Evolutionary conservation across 2,113 vertebrate genomes (phyloP).

Genomic region (Catharus bicknelli): DNA sequence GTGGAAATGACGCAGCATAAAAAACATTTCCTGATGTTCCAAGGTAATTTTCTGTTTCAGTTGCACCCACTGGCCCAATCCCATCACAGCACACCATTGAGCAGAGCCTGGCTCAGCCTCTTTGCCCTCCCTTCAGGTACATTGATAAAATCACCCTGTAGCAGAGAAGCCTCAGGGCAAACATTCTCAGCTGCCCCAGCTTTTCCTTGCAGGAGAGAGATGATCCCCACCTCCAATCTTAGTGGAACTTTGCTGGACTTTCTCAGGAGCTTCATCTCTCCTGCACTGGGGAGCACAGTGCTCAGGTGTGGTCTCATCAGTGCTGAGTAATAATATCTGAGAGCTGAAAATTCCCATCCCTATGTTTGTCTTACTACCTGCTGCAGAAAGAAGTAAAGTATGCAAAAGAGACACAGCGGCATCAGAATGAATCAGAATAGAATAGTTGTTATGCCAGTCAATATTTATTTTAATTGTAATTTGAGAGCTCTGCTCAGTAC

Average conservation of each 20-base stretch:
- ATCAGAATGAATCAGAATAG: neutral
- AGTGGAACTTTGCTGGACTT: neutral
- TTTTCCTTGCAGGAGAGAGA: neutral
- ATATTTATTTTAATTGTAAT: conserved; percentile 47
- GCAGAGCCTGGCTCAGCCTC: neutral
- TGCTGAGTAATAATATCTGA: neutral
- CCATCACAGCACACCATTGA: neutral
- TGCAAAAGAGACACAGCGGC: neutral
- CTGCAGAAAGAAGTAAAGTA: neutral
- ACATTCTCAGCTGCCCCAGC: neutral
- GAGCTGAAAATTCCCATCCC: neutral
- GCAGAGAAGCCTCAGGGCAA: neutral
- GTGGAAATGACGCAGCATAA: neutral
- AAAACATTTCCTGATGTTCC: neutral
- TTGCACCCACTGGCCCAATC: fast-evolving
- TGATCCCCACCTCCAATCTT: neutral
- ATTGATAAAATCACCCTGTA: neutral
- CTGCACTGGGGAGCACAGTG: neutral
- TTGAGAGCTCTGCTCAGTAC: conserved; percentile 8
- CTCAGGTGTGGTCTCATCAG: neutral
- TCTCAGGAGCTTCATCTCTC: neutral
- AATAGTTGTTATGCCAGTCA: neutral
- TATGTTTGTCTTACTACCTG: neutral
- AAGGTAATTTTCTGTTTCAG: neutral
- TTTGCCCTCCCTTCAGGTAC: neutral